A percentile compares a stretch with the other conserved stretches of the same genome.
These are phyloP conservation scores for Drosophila affinis DNA, from an alignment of 2,888 invertebrate genomes.

Conservation along the genomic window DNA sequence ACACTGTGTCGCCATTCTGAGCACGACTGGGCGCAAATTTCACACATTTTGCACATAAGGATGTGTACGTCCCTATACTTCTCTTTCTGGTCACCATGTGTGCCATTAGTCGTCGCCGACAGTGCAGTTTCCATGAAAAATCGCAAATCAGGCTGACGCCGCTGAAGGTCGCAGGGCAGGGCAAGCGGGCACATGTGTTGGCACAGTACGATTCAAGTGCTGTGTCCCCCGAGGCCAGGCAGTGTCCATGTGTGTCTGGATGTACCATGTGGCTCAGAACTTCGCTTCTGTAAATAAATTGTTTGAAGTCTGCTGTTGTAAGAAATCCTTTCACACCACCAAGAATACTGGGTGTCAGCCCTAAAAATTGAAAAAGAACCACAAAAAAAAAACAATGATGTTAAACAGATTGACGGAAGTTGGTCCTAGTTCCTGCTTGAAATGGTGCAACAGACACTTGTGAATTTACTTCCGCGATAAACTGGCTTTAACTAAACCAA, in stretches of 20 bases:
- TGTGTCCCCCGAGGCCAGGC: neutral
- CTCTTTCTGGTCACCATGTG: conserved; percentile 71
- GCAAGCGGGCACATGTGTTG: conserved; percentile 20
- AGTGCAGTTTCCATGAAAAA: conserved; percentile 74
- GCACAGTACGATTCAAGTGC: conserved; percentile 5
- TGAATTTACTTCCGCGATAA: conserved; percentile 6
- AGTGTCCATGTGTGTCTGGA: neutral
- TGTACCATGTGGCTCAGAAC: conserved; percentile 23
- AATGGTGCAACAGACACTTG: neutral
- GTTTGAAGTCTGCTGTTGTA: conserved; percentile 14
- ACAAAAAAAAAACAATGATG: conserved; percentile 15
- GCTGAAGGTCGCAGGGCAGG: conserved; percentile 55
- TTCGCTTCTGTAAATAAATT: conserved; percentile 20
- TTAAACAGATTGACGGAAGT: conserved; percentile 16
- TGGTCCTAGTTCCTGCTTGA: conserved; percentile 1
- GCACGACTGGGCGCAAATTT: conserved; percentile 36
- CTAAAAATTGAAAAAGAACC: neutral
- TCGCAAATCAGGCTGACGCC: conserved; percentile 74
- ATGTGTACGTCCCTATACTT: conserved; percentile 25
- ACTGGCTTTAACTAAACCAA: too few species aligned
- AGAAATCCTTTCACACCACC: conserved; percentile 39
- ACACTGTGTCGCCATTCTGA: conserved; percentile 31
- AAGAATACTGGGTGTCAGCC: neutral
- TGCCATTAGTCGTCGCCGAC: conserved; percentile 41
- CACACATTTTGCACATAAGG: conserved; percentile 53